Evolutionary conservation across 2,113 vertebrate genomes (phyloP).

Genomic region (Microcebus murinus): DNA sequence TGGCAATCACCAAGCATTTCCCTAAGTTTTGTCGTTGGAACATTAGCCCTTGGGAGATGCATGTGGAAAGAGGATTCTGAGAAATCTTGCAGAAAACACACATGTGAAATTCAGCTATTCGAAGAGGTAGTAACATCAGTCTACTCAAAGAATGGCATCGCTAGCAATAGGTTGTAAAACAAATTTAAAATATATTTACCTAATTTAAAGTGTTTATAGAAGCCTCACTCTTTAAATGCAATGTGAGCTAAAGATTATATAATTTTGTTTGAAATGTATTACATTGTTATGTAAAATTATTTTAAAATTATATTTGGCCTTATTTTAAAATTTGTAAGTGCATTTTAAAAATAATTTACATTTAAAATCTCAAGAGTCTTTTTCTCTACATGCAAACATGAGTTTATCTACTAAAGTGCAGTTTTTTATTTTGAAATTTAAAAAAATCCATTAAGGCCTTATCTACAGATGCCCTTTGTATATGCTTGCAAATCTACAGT

Average conservation of each 20-base stretch:
- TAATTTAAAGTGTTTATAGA: background rate
- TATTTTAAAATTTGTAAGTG: conserved; percentile 20
- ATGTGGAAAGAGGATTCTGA: background rate
- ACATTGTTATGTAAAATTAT: background rate
- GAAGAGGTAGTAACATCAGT: background rate
- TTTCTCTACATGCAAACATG: background rate
- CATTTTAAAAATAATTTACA: background rate
- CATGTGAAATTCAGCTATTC: background rate
- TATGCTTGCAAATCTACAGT: background rate
- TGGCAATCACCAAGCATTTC: background rate
- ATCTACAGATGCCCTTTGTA: background rate
- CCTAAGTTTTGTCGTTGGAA: background rate
- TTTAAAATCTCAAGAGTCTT: background rate
- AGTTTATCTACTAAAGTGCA: background rate
- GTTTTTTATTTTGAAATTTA: background rate
- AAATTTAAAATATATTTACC: conserved; percentile 16
- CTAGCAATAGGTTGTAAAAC: background rate
- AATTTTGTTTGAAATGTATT: background rate
- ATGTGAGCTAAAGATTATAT: background rate
- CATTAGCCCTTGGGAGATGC: background rate
- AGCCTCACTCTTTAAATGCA: background rate
- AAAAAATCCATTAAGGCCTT: background rate
- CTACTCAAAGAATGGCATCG: background rate
- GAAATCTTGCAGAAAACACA: background rate
- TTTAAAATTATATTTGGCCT: background rate